Conservation (phyloP, 2,888 invertebrate genomes). For the Plutella xylostella region DNA sequence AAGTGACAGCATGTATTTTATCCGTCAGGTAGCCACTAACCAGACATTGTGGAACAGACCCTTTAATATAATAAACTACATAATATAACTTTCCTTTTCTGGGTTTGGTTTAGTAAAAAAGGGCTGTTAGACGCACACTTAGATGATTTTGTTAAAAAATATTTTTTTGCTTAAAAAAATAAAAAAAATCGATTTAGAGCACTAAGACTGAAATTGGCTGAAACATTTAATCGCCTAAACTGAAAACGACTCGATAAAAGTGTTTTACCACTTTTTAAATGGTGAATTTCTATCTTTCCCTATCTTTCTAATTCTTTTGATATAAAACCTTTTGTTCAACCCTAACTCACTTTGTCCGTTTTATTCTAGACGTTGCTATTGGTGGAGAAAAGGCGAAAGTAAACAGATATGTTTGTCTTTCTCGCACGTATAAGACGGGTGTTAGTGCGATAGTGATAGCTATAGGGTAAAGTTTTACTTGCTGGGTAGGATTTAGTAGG, state of each 20-base stretch:
- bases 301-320: neutral
- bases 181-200: slow-evolving; percentile 46
- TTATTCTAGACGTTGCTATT: slow-evolving; percentile 33
- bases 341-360: no score
- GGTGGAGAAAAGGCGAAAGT: slow-evolving; percentile 38
- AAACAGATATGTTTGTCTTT: slow-evolving; percentile 23
- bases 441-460: slow-evolving; percentile 62
- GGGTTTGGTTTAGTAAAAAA: no score
- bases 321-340: slow-evolving; percentile 24
- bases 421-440: slow-evolving; percentile 37
- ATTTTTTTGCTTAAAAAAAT: slow-evolving; percentile 16
- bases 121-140: slow-evolving; percentile 3
- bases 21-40: no score
- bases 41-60: no score
- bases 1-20: no score
- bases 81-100: no score
- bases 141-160: neutral
- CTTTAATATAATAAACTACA: no score
- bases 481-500: slow-evolving; percentile 63
- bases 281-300: neutral
- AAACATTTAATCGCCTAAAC: slow-evolving; percentile 21
- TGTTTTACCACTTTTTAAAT: neutral
- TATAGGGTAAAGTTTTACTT: slow-evolving; percentile 58
- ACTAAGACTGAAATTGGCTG: slow-evolving; percentile 65
- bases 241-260: neutral